These are phyloP conservation scores for Abramis brama DNA, from an alignment of 2,113 vertebrate genomes.

Conservation along the genomic window DNA sequence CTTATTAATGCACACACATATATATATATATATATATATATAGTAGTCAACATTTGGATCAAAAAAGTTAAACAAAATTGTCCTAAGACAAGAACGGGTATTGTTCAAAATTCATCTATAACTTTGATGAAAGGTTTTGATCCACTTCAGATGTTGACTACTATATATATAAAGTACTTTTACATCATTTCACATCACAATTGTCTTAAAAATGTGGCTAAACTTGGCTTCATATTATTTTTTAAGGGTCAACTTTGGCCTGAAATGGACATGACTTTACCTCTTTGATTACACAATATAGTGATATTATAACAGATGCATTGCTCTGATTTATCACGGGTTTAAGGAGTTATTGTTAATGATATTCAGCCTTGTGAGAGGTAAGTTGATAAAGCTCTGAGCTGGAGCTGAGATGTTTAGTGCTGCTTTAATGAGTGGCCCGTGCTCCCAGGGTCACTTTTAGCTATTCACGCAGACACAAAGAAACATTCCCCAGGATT, in stretches of 20 bases:
- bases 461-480: conserved; percentile 49
- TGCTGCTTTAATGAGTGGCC: conserved; percentile 21
- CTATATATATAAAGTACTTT: neutral
- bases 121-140: too few species aligned
- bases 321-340: neutral
- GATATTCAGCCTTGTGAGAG: neutral
- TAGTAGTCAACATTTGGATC: too few species aligned
- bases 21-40: too few species aligned
- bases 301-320: neutral
- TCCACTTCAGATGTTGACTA: too few species aligned
- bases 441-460: conserved; percentile 59
- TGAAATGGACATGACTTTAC: neutral
- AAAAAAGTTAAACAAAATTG: too few species aligned
- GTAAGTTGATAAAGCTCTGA: neutral
- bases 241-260: neutral
- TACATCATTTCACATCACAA: neutral
- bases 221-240: neutral
- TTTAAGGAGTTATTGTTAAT: neutral
- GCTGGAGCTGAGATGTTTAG: neutral
- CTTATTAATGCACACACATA: too few species aligned
- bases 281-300: neutral
- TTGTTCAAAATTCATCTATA: too few species aligned
- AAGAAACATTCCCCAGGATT: conserved; percentile 61
- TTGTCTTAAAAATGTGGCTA: neutral
- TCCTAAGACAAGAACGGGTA: too few species aligned